phyloP scores from a whole-genome alignment of 2,797 vertebrate genomes.

The Hybognathus amarus region DNA sequence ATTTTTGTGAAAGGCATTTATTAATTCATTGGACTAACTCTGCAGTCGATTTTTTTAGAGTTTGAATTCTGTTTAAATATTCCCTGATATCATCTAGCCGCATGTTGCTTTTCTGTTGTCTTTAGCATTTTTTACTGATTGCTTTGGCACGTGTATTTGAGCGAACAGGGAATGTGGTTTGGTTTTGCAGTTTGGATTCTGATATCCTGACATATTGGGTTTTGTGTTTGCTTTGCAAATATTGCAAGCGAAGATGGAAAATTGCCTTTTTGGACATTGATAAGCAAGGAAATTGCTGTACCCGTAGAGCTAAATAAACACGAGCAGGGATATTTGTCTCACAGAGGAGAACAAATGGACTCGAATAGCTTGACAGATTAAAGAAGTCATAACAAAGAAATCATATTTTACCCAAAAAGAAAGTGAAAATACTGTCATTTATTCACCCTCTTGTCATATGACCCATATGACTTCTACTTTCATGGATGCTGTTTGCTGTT shows the following conservation, averaged over 20 bases:
- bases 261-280: slow-evolving; percentile 43
- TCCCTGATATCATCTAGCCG: slow-evolving; percentile 52
- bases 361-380: slow-evolving; percentile 39
- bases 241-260: slow-evolving; percentile 54
- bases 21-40: slow-evolving; percentile 2
- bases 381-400: slow-evolving; percentile 40
- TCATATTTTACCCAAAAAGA: slow-evolving; percentile 1
- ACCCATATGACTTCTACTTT: not conserved
- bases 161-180: slow-evolving; percentile 55
- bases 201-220: slow-evolving; percentile 57
- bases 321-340: slow-evolving; percentile 48
- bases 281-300: slow-evolving; percentile 47
- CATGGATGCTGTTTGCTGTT: not conserved
- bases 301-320: slow-evolving; percentile 55
- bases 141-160: slow-evolving; percentile 54
- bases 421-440: slow-evolving; percentile 8
- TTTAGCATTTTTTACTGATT: slow-evolving; percentile 57
- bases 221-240: slow-evolving; percentile 61
- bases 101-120: slow-evolving; percentile 52
- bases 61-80: slow-evolving; percentile 51
- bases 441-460: not conserved
- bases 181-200: slow-evolving; percentile 54
- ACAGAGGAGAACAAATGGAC: slow-evolving; percentile 47
- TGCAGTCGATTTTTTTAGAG: slow-evolving; percentile 14
- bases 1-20: slow-evolving; percentile 27